phyloP scores from a whole-genome alignment of 2,888 invertebrate species.

The Tryphoninae sp. region DNA sequence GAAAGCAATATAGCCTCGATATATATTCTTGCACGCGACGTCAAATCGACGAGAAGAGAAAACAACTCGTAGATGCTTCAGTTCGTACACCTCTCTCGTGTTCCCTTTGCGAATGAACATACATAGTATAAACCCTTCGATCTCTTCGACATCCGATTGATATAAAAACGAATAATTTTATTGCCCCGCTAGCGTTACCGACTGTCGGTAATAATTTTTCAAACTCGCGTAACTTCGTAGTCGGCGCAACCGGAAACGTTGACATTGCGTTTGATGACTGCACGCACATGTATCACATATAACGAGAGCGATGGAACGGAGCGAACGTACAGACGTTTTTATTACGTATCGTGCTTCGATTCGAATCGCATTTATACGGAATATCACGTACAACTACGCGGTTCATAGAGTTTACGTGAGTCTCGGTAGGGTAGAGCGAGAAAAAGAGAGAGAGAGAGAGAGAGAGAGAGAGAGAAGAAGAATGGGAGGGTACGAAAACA shows the following conservation, averaged over 20 bases:
- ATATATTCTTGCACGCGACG: constrained; percentile 30
- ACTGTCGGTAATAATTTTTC: constrained; percentile 27
- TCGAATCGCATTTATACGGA: constrained; percentile 13
- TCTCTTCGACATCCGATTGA: constrained; percentile 28
- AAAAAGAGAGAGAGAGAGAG: background rate
- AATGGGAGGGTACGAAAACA: constrained; percentile 9
- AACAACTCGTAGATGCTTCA: constrained; percentile 49
- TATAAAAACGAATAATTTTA: constrained; percentile 56
- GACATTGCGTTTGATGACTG: background rate
- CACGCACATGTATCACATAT: background rate
- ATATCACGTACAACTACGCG: constrained; percentile 27
- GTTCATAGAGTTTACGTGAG: constrained; percentile 65
- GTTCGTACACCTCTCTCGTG: background rate
- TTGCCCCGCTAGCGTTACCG: constrained; percentile 39
- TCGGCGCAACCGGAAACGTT: background rate
- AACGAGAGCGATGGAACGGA: background rate
- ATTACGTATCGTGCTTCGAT: constrained; percentile 8
- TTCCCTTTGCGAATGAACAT: background rate
- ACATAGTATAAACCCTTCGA: background rate
- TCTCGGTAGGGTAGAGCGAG: constrained; percentile 50
- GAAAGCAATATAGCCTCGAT: constrained; percentile 50
- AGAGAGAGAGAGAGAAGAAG: too few relatives aligned
- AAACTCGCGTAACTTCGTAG: constrained; percentile 13
- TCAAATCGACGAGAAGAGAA: constrained; percentile 37
- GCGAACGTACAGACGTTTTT: background rate